phyloP scores from a whole-genome alignment of 2,888 invertebrate species.

The Lasius fuliginosus region DNA sequence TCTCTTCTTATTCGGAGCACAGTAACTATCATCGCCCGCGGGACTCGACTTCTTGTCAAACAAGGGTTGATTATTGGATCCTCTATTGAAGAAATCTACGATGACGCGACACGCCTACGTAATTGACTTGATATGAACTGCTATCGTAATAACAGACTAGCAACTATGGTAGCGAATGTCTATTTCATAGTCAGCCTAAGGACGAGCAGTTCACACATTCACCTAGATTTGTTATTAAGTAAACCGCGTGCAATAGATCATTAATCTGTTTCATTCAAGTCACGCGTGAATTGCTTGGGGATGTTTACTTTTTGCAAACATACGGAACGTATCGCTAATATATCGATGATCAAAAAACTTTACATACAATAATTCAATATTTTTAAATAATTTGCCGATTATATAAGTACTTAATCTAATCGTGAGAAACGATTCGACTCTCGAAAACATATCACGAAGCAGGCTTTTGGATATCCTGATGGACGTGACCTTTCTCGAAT shows the following conservation, averaged over 20 bases:
- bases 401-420: conserved; percentile 40
- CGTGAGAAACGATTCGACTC: conserved; percentile 80
- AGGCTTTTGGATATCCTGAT: conserved; percentile 65
- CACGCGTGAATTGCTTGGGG: conserved; percentile 15
- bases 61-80: conserved; percentile 64
- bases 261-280: conserved; percentile 25
- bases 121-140: conserved; percentile 68
- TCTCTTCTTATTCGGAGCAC: conserved; percentile 53
- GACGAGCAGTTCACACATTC: conserved; percentile 52
- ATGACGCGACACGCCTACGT: conserved; percentile 71
- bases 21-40: conserved; percentile 54
- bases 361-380: not conserved
- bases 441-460: conserved; percentile 50
- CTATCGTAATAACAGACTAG: conserved; percentile 71
- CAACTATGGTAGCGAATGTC: conserved; percentile 70
- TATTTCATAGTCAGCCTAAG: conserved; percentile 64
- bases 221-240: conserved; percentile 46
- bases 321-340: conserved; percentile 4
- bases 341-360: not conserved
- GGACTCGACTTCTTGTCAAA: conserved; percentile 2
- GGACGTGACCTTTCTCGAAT: conserved; percentile 69
- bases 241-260: conserved; percentile 33
- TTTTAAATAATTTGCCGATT: not conserved
- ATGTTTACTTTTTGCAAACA: conserved; percentile 32
- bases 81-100: conserved; percentile 60